Conservation (phyloP, 2,113 vertebrate species). For the Trochalopteron elliotii region DNA sequence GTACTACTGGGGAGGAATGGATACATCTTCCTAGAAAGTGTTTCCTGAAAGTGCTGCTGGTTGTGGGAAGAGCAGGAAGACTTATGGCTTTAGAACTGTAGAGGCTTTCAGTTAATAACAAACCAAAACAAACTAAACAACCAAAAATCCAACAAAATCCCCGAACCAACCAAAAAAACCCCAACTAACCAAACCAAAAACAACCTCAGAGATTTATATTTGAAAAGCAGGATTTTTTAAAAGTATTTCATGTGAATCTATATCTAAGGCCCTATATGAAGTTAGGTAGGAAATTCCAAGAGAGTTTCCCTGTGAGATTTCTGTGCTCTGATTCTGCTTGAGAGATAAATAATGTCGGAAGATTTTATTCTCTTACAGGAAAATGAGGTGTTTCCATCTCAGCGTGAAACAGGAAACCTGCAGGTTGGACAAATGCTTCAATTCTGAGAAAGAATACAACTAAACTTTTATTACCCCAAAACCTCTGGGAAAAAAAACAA, state of each 20-base stretch:
- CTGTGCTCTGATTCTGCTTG: neutral
- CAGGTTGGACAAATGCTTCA: conserved; percentile 8
- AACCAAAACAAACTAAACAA: neutral
- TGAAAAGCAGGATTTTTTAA: neutral
- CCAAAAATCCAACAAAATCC: neutral
- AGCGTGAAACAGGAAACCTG: neutral
- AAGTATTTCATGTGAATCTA: neutral
- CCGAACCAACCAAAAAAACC: neutral
- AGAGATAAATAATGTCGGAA: neutral
- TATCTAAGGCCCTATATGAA: neutral
- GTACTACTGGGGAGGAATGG: neutral
- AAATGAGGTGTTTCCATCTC: neutral
- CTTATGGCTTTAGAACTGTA: neutral
- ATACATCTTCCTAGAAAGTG: neutral
- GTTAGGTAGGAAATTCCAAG: neutral
- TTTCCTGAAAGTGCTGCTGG: neutral
- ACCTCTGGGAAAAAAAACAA: neutral
- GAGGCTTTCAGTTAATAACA: neutral
- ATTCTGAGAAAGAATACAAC: neutral
- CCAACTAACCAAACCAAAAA: neutral
- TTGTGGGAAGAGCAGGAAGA: neutral
- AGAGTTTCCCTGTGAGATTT: neutral
- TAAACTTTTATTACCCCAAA: neutral
- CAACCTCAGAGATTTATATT: neutral
- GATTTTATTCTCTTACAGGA: neutral